Conservation (phyloP, 2,113 vertebrate genomes). For the Leucoraja erinaceus region DNA sequence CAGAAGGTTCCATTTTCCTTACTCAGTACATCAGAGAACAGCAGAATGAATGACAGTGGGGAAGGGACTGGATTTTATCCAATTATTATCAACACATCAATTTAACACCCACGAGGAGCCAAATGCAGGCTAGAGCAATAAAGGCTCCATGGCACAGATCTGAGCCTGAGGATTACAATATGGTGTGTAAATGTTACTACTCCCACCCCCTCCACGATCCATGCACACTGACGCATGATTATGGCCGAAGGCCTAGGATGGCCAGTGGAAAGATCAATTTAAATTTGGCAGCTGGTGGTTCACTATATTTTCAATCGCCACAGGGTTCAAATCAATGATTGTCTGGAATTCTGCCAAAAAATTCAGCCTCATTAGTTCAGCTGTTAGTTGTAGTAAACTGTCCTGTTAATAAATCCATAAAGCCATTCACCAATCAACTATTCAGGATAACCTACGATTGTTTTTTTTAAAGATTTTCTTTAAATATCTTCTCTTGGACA, state of each 20-base stretch:
- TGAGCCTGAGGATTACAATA: slow-evolving; percentile 21
- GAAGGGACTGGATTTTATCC: slow-evolving; percentile 2
- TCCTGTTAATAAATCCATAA: not conserved
- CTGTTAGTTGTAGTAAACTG: slow-evolving; percentile 32
- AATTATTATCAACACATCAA: slow-evolving; percentile 37
- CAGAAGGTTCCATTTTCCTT: slow-evolving; percentile 18
- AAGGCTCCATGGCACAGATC: slow-evolving; percentile 40
- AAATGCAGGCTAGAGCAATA: slow-evolving; percentile 39
- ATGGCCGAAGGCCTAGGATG: slow-evolving; percentile 53
- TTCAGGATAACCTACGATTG: not conserved
- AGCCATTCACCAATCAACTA: not conserved
- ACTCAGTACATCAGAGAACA: not conserved
- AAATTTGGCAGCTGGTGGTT: slow-evolving; percentile 43
- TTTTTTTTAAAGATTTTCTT: not conserved
- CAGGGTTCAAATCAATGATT: slow-evolving; percentile 17
- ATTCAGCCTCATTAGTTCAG: slow-evolving; percentile 30
- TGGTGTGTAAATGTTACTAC: not conserved
- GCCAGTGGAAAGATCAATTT: slow-evolving; percentile 48
- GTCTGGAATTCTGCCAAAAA: slow-evolving; percentile 14
- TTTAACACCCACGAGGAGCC: slow-evolving; percentile 40
- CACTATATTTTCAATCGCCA: slow-evolving; percentile 20
- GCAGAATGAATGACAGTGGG: slow-evolving; percentile 25
- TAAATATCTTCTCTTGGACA: not conserved
- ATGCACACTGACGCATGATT: slow-evolving; percentile 45
- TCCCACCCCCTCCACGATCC: no score